Conservation (phyloP, 2,797 vertebrate genomes). For the Lophotriccus pileatus region DNA sequence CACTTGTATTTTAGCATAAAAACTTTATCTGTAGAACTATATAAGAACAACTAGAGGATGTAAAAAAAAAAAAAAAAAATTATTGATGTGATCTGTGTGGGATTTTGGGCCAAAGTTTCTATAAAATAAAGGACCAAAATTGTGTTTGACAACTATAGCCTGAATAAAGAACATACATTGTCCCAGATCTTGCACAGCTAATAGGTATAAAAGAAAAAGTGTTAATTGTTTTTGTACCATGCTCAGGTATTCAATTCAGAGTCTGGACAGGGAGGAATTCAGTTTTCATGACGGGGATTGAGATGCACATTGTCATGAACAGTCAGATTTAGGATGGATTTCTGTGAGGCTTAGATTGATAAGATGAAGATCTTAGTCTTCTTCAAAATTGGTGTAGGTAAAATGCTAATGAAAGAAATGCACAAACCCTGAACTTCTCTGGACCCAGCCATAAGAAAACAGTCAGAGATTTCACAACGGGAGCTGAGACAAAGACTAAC, state of each 20-base stretch:
- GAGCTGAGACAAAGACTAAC: background rate
- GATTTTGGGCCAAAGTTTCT: background rate
- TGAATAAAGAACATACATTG: background rate
- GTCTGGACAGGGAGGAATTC: background rate
- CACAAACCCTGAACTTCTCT: background rate
- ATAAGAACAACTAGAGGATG: background rate
- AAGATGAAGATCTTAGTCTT: background rate
- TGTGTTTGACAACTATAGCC: background rate
- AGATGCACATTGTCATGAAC: background rate
- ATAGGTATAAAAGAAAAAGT: background rate
- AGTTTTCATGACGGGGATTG: background rate
- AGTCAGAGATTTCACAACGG: background rate
- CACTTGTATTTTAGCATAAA: background rate
- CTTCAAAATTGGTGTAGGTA: background rate
- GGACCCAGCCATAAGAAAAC: background rate
- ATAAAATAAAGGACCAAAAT: background rate
- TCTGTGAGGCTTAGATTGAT: background rate
- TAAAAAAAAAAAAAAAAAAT: too few species aligned
- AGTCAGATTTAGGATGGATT: background rate
- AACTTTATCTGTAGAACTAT: background rate
- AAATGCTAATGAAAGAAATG: background rate
- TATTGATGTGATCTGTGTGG: background rate
- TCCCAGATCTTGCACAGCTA: background rate
- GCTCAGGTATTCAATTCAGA: background rate
- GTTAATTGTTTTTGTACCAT: background rate